Evolutionary conservation across 2,797 vertebrate species (phyloP).

Genomic region (Tamandua tetradactyla): DNA sequence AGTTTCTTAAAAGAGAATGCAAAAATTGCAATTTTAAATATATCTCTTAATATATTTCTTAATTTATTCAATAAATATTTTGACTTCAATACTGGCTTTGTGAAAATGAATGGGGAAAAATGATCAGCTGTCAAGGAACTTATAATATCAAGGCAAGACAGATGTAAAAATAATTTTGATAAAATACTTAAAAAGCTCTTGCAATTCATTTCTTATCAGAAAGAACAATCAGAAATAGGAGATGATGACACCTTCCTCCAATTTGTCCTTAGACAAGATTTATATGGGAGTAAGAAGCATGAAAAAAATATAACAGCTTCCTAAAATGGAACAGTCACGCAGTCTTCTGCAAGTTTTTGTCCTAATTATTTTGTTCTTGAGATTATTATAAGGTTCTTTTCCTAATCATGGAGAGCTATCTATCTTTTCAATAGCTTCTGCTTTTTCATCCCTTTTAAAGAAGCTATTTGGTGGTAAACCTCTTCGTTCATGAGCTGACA

Average conservation of each 20-base stretch:
- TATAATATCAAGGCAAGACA: not conserved
- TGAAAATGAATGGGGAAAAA: constrained; percentile 6
- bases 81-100: not conserved
- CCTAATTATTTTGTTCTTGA: not conserved
- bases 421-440: not conserved
- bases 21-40: constrained; percentile 29
- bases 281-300: not conserved
- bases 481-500: constrained; percentile 62
- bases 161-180: constrained; percentile 22
- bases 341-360: not conserved
- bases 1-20: not conserved
- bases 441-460: not conserved
- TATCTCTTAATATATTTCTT: constrained; percentile 27
- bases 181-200: constrained; percentile 26
- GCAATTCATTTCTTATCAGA: not conserved
- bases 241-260: not conserved
- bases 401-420: not conserved
- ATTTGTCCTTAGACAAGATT: not conserved
- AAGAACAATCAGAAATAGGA: not conserved
- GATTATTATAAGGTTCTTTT: not conserved
- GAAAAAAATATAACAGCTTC: not conserved
- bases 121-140: not conserved
- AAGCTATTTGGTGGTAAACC: constrained; percentile 50
- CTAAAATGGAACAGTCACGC: not conserved
- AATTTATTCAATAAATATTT: constrained; percentile 55